Evolutionary conservation across 2,113 vertebrate genomes (phyloP).

Genomic region (Pan troglodytes): DNA sequence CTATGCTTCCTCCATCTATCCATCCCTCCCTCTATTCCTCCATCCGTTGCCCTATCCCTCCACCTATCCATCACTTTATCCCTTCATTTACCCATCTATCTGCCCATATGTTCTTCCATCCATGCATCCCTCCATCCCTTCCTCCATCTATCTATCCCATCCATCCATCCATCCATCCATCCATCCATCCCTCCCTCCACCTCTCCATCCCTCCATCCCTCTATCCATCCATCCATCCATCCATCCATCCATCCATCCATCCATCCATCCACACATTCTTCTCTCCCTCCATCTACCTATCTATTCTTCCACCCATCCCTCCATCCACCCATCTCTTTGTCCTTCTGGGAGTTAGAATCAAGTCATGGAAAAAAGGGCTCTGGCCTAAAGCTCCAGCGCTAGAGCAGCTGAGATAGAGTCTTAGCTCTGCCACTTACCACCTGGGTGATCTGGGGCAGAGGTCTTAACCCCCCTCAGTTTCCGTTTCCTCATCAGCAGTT

Average conservation of each 20-base stretch:
- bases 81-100: too few relatives aligned
- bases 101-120: background rate
- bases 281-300: too few relatives aligned
- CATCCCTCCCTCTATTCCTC: too few relatives aligned
- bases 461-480: background rate
- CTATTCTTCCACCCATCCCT: background rate
- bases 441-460: background rate
- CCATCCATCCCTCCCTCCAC: accelerated
- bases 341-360: background rate
- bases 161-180: background rate
- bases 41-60: background rate
- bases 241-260: too few relatives aligned
- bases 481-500: background rate
- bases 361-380: background rate
- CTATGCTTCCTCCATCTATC: accelerated
- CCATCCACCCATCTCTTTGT: background rate
- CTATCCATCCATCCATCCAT: too few relatives aligned
- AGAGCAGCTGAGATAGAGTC: background rate
- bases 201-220: too few relatives aligned
- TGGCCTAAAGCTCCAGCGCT: background rate
- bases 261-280: background rate
- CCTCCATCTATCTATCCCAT: accelerated
- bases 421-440: background rate
- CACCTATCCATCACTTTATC: too few relatives aligned
- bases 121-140: accelerated